These are phyloP conservation scores for Synanthedon andrenaeformis DNA, from an alignment of 2,888 invertebrate genomes.

Conservation along the genomic window DNA sequence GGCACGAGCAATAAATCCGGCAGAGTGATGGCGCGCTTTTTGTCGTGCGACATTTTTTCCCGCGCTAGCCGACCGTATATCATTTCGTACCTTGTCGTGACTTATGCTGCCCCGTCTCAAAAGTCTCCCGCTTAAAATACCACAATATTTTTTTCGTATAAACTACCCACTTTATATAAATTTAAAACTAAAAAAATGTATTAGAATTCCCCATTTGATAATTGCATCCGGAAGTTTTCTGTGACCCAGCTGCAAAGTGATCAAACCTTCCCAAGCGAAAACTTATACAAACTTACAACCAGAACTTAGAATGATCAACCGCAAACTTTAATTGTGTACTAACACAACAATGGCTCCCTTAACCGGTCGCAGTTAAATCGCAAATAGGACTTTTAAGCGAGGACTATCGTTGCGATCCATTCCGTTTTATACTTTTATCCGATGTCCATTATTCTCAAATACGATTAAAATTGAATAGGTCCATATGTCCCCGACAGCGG, in stretches of 20 bases:
- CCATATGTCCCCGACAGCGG: slow-evolving; percentile 61
- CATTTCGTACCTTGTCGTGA: slow-evolving; percentile 39
- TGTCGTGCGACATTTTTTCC: slow-evolving; percentile 66
- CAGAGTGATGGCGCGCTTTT: slow-evolving; percentile 62
- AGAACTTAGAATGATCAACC: slow-evolving; percentile 59
- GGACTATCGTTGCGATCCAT: slow-evolving; percentile 43
- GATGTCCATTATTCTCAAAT: slow-evolving; percentile 68
- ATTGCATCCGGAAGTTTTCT: not conserved
- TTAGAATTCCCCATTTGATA: not conserved
- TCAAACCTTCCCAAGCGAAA: slow-evolving; percentile 21
- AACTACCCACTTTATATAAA: not conserved
- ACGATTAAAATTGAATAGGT: slow-evolving; percentile 70
- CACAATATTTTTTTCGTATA: slow-evolving; percentile 19
- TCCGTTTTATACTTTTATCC: slow-evolving; percentile 61
- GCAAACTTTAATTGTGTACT: slow-evolving; percentile 55
- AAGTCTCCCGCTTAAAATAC: slow-evolving; percentile 29
- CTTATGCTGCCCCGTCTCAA: slow-evolving; percentile 41
- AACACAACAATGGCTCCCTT: slow-evolving; percentile 56
- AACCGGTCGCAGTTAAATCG: slow-evolving; percentile 48
- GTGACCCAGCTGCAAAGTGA: not conserved
- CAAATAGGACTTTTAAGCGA: slow-evolving; percentile 64
- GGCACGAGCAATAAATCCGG: slow-evolving; percentile 58
- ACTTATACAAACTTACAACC: slow-evolving; percentile 30
- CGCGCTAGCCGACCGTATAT: slow-evolving; percentile 64
- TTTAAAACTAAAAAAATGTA: too few relatives aligned